Percentiles rank a stretch among this genome's conserved stretches.
Evolutionary conservation across 1,140 invertebrate species (phyloP).

Genomic region (Drosophila ananassae): DNA sequence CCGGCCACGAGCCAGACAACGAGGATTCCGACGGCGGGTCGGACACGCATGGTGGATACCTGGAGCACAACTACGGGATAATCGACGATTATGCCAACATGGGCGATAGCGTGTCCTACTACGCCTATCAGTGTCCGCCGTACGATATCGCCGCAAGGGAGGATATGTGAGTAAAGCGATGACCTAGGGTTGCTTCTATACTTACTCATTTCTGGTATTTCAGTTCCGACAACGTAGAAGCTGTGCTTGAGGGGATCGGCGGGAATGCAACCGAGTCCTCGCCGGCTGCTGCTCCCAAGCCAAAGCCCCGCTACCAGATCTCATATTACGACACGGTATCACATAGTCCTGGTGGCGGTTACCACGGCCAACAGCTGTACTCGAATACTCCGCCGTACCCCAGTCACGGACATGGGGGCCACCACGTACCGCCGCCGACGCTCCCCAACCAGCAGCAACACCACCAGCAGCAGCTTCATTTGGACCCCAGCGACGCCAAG

Average conservation of each 20-base stretch:
- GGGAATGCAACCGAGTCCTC: slow-evolving; percentile 53
- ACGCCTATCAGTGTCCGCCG: slow-evolving; percentile 85
- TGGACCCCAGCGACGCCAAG: slow-evolving; percentile 71
- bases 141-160: slow-evolving; percentile 82
- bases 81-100: slow-evolving; percentile 83
- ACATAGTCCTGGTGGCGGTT: slow-evolving; percentile 48
- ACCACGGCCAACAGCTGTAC: slow-evolving; percentile 79
- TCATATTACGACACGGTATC: slow-evolving; percentile 79
- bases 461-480: slow-evolving; percentile 72
- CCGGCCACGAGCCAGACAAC: slow-evolving; percentile 88
- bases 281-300: slow-evolving; percentile 48
- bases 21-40: slow-evolving; percentile 88
- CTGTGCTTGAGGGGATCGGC: slow-evolving; percentile 80
- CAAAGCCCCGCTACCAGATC: slow-evolving; percentile 77
- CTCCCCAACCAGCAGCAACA: slow-evolving; percentile 44
- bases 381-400: slow-evolving; percentile 71
- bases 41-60: slow-evolving; percentile 87
- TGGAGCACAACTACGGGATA: slow-evolving; percentile 85
- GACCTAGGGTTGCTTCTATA: not conserved
- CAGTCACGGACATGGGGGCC: slow-evolving; percentile 49
- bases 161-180: slow-evolving; percentile 69
- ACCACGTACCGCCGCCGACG: slow-evolving; percentile 59
- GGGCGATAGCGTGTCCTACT: slow-evolving; percentile 86
- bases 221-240: slow-evolving; percentile 83
- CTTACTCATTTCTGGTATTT: not conserved